phyloP scores from a whole-genome alignment of 2,797 vertebrate species.

The Melanogrammus aeglefinus region DNA sequence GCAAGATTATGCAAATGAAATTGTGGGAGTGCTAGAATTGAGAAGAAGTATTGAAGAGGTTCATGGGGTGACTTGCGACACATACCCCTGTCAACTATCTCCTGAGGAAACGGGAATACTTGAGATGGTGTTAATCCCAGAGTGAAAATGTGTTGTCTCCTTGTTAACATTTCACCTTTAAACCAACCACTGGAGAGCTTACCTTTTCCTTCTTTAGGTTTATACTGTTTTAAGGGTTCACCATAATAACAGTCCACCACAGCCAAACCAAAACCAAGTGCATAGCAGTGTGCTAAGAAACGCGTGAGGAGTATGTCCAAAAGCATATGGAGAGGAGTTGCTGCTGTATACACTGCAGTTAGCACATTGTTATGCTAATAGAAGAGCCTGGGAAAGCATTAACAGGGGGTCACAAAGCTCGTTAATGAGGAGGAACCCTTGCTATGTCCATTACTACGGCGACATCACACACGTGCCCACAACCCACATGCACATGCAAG shows the following conservation, averaged over 20 bases:
- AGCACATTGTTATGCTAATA: conserved; percentile 44
- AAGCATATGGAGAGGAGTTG: background rate
- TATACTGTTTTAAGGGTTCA: background rate
- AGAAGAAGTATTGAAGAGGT: background rate
- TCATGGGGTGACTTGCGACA: background rate
- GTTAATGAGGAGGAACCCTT: conserved; percentile 33
- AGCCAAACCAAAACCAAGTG: background rate
- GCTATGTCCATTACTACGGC: conserved; percentile 32
- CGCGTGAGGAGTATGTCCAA: background rate
- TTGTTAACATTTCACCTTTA: background rate
- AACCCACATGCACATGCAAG: background rate
- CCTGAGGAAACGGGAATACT: background rate
- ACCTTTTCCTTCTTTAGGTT: background rate
- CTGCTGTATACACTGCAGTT: background rate
- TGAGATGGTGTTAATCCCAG: conserved; percentile 1
- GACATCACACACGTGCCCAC: background rate
- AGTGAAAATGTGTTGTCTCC: too few species aligned
- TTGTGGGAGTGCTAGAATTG: background rate
- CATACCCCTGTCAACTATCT: background rate
- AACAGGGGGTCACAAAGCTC: conserved; percentile 31
- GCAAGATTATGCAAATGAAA: background rate
- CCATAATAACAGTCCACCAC: background rate
- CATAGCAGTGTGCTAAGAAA: background rate
- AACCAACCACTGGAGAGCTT: background rate
- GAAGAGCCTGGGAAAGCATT: conserved; percentile 31